Evolutionary conservation across 1,140 invertebrate genomes (phyloP), one percentile per base, ranked within the genome.

Genomic region (Cataglyphis hispanica): DNA sequence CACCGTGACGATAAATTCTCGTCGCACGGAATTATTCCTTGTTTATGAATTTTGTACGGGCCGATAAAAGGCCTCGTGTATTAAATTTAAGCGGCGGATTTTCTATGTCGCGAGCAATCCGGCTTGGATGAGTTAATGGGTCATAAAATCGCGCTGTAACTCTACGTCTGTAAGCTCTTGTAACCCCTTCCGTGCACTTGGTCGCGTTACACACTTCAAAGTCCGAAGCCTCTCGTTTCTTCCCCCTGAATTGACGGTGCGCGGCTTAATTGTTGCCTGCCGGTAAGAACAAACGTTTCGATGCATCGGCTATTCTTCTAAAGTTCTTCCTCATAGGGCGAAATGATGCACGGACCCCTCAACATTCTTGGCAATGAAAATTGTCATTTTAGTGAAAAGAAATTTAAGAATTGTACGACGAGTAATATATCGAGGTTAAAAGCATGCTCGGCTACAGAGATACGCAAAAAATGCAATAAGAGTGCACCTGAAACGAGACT

Each of bases 61-160:
- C 67, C 37, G 60, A 78, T 40, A 70, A 56, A 40, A 56, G 16
- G 46, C 10, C 19, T 53, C 2, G 64, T n/a, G 19, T 19, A 50
- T 58, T 31, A 72, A 72, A 72, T 81, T 81, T 58, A 56, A 60
- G 66, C 66, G 13, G 16, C 58, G 40, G 37, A 83, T 61, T 74
- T 83, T 77, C 81, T 60, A 70, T 87, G 69, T 89, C 86, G 80
- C 78, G 60, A 53, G 63, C 60, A 80, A 77, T 87, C 64, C 66
- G 85, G 80, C 34, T 50, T 63, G 86, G 84, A 78, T 85, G 77
- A 70, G 78, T 87, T 89, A 89, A 91, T 87, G 86, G 89, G 43
- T 80, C 78, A 78, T 90, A 90, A 90, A 91, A 89, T 85, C 81
- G 77, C 74, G 72, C 75, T 74, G 25, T 72, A 78, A 64, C 50